phyloP scores from a whole-genome alignment of 37 sponge, comb jelly and placozoan genomes.

The Haliclona indistincta region DNA sequence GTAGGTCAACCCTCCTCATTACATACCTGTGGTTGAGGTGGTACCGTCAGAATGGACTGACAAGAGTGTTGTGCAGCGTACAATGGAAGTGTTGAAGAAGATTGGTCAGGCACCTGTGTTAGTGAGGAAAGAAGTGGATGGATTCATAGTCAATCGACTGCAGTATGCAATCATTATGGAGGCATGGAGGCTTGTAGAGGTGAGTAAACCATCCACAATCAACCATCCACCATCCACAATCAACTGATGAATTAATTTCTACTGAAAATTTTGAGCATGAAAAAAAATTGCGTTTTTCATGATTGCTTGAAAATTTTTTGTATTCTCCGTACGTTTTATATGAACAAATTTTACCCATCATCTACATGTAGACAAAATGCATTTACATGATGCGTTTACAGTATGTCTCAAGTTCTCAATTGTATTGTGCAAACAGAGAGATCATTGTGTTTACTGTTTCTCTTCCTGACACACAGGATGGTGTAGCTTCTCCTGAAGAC shows the following conservation, averaged over 20 bases:
- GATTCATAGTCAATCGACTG: conserved; percentile 90
- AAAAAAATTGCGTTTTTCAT: neutral
- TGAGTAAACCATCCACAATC: conserved; percentile 16
- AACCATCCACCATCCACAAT: too few relatives aligned
- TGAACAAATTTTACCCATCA: too few relatives aligned
- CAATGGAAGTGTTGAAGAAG: conserved; percentile 62
- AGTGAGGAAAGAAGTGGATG: conserved; percentile 88
- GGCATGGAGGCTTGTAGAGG: conserved; percentile 93
- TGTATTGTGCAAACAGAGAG: neutral
- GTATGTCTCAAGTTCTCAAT: too few relatives aligned
- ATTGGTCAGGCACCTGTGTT: conserved; percentile 87
- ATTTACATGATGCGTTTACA: too few relatives aligned
- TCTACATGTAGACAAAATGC: too few relatives aligned
- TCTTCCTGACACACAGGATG: conserved; percentile 73
- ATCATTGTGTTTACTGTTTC: neutral
- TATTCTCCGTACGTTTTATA: neutral
- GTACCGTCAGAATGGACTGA: conserved; percentile 86
- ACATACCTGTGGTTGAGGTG: conserved; percentile 86
- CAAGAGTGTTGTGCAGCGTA: conserved; percentile 21
- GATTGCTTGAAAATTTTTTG: neutral
- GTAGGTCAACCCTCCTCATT: conserved; percentile 87
- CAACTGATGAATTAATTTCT: too few relatives aligned
- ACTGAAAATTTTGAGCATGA: too few relatives aligned
- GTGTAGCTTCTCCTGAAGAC: conserved; percentile 93
- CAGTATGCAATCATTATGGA: conserved; percentile 98